These are phyloP conservation scores for Phenacoccus solenopsis DNA, from an alignment of 1,140 invertebrate species.

Conservation along the genomic window DNA sequence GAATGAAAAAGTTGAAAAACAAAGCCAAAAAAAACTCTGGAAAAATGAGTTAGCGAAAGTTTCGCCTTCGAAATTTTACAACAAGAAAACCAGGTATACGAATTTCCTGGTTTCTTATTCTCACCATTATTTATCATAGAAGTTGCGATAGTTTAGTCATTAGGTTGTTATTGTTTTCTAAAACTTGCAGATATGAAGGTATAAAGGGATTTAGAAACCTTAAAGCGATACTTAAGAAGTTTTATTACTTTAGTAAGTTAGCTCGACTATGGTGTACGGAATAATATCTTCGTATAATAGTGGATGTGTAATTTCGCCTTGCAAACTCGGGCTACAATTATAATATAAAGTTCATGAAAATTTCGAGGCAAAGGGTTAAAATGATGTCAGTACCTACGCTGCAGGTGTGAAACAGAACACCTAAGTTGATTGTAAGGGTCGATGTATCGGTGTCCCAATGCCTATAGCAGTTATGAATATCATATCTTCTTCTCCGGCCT, in stretches of 20 bases:
- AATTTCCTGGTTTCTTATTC: background rate
- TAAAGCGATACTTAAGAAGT: conserved; percentile 11
- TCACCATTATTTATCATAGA: background rate
- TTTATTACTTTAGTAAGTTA: conserved; percentile 7
- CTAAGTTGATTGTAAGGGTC: too few species aligned
- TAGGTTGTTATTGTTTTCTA: conserved; percentile 14
- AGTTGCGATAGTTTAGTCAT: conserved; percentile 11
- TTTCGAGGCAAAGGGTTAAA: background rate
- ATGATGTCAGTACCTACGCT: too few species aligned
- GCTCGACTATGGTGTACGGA: background rate
- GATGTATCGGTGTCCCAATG: too few species aligned
- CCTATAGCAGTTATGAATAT: too few species aligned
- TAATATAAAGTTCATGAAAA: background rate
- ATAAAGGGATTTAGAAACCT: conserved; percentile 14
- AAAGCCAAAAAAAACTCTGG: too few species aligned
- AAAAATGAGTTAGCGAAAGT: too few species aligned
- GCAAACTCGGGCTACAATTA: background rate
- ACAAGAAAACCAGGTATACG: too few species aligned
- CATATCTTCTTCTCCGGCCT: too few species aligned
- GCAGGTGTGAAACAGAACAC: too few species aligned
- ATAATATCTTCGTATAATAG: background rate
- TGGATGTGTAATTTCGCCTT: background rate
- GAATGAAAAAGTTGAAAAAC: too few species aligned
- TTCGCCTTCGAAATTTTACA: too few species aligned
- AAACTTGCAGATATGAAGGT: conserved; percentile 5